Evolutionary conservation across 2,888 invertebrate genomes (phyloP).

Genomic region (Amorpha juglandis): DNA sequence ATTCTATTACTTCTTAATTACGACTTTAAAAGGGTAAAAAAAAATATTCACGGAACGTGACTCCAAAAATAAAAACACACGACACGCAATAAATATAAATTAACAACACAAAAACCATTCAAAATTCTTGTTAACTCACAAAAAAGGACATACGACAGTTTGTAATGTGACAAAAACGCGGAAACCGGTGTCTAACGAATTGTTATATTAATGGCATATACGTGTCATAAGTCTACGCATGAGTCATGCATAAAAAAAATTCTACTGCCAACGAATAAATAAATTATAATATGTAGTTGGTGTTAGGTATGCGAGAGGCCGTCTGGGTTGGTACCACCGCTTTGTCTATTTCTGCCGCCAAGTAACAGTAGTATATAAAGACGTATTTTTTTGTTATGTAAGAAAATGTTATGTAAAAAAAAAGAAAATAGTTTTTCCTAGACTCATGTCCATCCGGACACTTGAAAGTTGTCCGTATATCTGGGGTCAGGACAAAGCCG

Average conservation of each 20-base stretch:
- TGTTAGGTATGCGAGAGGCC: too few species aligned
- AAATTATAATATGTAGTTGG: too few species aligned
- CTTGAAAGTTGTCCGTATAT: too few species aligned
- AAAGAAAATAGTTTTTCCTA: too few species aligned
- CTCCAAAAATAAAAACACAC: neutral
- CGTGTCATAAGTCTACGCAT: constrained; percentile 5
- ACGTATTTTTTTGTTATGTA: too few species aligned
- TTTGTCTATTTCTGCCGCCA: too few species aligned
- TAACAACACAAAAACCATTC: neutral
- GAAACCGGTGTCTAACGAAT: constrained; percentile 3
- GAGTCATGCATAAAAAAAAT: neutral
- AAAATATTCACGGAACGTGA: neutral
- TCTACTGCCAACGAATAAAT: too few species aligned
- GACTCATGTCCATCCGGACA: too few species aligned
- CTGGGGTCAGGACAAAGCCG: neutral
- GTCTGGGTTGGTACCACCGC: too few species aligned
- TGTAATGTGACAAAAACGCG: constrained; percentile 5
- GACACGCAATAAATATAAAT: neutral
- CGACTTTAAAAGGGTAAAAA: neutral
- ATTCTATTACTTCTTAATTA: neutral
- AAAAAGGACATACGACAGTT: constrained; percentile 1
- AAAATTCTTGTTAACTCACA: neutral
- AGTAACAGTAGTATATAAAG: too few species aligned
- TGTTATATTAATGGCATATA: constrained; percentile 6
- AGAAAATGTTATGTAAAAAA: too few species aligned